Percentiles rank a stretch among this genome's conserved stretches.
These are phyloP conservation scores for Cynopterus sphinx DNA, from an alignment of 2,797 vertebrate genomes.

Conservation along the genomic window DNA sequence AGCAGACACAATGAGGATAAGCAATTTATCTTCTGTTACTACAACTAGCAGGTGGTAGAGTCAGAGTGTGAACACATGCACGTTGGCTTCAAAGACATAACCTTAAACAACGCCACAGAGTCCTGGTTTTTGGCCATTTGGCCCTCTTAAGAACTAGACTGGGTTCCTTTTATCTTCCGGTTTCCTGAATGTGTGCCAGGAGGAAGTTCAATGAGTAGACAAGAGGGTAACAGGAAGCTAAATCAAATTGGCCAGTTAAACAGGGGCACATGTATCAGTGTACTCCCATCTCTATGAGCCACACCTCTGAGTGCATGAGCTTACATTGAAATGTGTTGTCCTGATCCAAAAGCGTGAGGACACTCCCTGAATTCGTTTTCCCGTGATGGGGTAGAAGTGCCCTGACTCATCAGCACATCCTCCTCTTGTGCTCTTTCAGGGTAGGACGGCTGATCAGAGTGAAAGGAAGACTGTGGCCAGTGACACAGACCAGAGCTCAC, in stretches of 20 bases:
- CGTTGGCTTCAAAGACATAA: not conserved
- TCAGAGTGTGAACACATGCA: not conserved
- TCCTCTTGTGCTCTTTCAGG: not conserved
- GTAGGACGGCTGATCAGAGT: not conserved
- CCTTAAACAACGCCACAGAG: not conserved
- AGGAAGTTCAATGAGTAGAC: conserved; percentile 1
- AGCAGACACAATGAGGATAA: not conserved
- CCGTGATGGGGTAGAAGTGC: not conserved
- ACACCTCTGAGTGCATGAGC: not conserved
- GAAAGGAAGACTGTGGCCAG: not conserved
- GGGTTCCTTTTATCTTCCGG: not conserved
- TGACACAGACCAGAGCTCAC: not conserved
- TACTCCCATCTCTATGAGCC: not conserved
- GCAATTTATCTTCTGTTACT: not conserved
- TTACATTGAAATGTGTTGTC: not conserved
- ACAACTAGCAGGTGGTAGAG: not conserved
- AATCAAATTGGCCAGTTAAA: not conserved
- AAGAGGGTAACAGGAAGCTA: not conserved
- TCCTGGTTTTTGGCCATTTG: not conserved
- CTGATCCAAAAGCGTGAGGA: not conserved
- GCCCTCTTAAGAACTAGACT: not conserved
- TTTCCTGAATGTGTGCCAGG: not conserved
- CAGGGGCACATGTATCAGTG: not conserved
- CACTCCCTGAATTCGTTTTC: not conserved
- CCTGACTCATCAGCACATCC: not conserved